Conservation (phyloP, 2,888 invertebrate species). For the Hydrotaea diabolus region DNA sequence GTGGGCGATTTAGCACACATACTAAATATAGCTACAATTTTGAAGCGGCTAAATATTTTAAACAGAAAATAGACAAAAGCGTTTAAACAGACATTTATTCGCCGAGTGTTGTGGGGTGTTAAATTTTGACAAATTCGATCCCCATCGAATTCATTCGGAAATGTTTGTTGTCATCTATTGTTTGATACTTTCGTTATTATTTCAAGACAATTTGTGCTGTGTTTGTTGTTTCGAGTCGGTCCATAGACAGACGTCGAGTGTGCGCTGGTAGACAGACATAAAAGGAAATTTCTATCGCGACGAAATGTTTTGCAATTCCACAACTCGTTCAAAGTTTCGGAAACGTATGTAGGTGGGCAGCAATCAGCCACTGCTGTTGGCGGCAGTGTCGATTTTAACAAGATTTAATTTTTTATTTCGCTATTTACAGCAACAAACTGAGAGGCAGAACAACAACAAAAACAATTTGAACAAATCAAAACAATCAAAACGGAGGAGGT, state of each 20-base stretch:
- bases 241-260: neutral
- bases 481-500: neutral
- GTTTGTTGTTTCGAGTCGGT: neutral
- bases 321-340: slow-evolving; percentile 44
- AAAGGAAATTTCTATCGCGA: slow-evolving; percentile 56
- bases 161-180: neutral
- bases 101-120: neutral
- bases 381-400: slow-evolving; percentile 50
- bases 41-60: neutral
- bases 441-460: slow-evolving; percentile 20
- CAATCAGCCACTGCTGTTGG: slow-evolving; percentile 34
- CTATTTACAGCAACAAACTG: slow-evolving; percentile 37
- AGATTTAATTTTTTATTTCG: slow-evolving; percentile 28
- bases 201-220: neutral
- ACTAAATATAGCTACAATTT: neutral
- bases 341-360: slow-evolving; percentile 49
- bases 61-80: too few relatives aligned
- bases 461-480: slow-evolving; percentile 2
- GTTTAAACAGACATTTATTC: neutral
- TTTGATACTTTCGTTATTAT: neutral
- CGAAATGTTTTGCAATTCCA: slow-evolving; percentile 9
- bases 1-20: slow-evolving; percentile 2
- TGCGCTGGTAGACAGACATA: slow-evolving; percentile 45
- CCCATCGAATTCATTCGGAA: neutral
- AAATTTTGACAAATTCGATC: neutral